Conservation (phyloP, 2,797 vertebrate species). For the Chaetodon trifasciatus region DNA sequence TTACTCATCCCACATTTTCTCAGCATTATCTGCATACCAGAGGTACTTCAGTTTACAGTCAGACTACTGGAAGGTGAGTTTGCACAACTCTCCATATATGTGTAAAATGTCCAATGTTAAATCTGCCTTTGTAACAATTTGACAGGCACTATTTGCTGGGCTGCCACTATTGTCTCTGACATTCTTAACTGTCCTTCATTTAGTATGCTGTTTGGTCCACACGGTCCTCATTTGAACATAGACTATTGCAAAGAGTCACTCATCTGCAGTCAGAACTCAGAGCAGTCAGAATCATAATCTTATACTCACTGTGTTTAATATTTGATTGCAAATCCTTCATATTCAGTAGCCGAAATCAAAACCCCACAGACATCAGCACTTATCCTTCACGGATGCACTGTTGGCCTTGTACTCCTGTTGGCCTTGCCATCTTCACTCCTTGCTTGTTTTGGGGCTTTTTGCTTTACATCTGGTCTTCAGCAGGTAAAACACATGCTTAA, state of each 20-base stretch:
- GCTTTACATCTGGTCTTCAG: not conserved
- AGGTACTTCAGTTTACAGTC: slow-evolving; percentile 99
- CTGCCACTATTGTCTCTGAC: not conserved
- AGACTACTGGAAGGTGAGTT: slow-evolving; percentile 99
- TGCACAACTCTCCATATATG: not conserved
- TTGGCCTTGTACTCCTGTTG: not conserved
- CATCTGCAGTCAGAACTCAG: not conserved
- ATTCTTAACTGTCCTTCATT: not conserved
- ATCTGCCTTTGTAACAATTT: too few species aligned
- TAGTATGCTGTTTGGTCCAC: not conserved
- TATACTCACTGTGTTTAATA: too few species aligned
- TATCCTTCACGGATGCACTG: too few species aligned
- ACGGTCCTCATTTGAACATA: not conserved
- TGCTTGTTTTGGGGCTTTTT: not conserved
- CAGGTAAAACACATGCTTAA: not conserved
- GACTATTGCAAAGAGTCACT: not conserved
- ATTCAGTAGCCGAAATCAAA: not conserved
- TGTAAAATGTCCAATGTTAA: not conserved
- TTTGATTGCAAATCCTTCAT: not conserved
- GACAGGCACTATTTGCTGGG: not conserved
- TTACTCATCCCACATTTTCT: slow-evolving; percentile 70
- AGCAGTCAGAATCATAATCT: not conserved
- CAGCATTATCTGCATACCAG: slow-evolving; percentile 99
- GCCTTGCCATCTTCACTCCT: not conserved
- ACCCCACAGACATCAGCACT: not conserved